These are phyloP conservation scores for Syrphus vitripennis DNA, from an alignment of 2,888 invertebrate genomes.

Conservation along the genomic window DNA sequence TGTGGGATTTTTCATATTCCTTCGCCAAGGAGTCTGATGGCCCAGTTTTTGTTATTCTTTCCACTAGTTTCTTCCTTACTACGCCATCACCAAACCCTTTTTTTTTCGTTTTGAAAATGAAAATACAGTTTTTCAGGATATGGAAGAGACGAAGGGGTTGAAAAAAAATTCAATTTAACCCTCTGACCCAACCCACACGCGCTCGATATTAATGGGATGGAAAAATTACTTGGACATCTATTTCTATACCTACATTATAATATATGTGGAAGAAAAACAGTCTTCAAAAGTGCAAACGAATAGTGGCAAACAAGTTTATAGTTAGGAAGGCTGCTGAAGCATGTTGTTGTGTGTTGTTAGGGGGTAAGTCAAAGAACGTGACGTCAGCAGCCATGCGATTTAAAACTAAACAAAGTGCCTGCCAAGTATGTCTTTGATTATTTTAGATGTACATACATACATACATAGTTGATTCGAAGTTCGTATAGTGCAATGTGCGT, in stretches of 20 bases:
- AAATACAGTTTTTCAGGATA: not conserved
- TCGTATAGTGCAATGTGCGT: conserved; percentile 2
- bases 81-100: not conserved
- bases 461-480: not conserved
- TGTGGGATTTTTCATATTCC: conserved; percentile 29
- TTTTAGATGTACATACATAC: not conserved
- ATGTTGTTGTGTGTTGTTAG: conserved; percentile 2
- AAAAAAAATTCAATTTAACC: conserved; percentile 33
- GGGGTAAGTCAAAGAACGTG: not conserved
- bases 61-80: not conserved
- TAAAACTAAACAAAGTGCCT: conserved; percentile 44
- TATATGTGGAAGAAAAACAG: not conserved
- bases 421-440: conserved; percentile 30
- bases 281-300: conserved; percentile 5
- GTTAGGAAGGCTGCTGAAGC: not conserved
- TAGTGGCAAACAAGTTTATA: conserved; percentile 24
- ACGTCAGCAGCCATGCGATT: conserved; percentile 51
- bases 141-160: conserved; percentile 3
- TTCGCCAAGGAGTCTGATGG: conserved; percentile 50
- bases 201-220: conserved; percentile 43
- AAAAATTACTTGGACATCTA: conserved; percentile 49
- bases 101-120: not conserved
- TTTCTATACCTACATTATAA: not conserved
- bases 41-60: conserved; percentile 45
- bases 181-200: conserved; percentile 2